A percentile compares a stretch with the other conserved stretches of the same genome.
Evolutionary conservation across 2,888 invertebrate species (phyloP).

Genomic region (Taenaris catops): DNA sequence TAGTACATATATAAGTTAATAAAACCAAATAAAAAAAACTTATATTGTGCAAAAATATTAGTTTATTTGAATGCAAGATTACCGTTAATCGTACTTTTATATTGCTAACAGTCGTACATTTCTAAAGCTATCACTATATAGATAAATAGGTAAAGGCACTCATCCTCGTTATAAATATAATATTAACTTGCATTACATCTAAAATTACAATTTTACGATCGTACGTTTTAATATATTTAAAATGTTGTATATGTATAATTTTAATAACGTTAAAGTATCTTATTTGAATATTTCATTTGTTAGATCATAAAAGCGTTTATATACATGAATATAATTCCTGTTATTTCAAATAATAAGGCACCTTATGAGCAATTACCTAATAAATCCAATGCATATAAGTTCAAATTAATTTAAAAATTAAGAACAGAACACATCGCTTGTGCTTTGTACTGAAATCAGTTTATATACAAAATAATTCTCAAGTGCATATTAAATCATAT

Average conservation of each 20-base stretch:
- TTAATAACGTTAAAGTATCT: constrained; percentile 20
- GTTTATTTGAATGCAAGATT: constrained; percentile 59
- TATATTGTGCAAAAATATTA: constrained; percentile 69
- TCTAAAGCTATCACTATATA: constrained; percentile 44
- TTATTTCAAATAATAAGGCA: constrained; percentile 46
- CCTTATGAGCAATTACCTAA: constrained; percentile 43
- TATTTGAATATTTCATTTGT: constrained; percentile 21
- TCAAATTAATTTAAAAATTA: constrained; percentile 14
- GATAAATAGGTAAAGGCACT: constrained; percentile 67
- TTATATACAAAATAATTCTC: constrained; percentile 36
- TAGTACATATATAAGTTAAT: no score
- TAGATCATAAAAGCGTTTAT: constrained; percentile 15
- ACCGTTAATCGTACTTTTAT: constrained; percentile 53
- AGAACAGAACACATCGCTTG: constrained; percentile 32
- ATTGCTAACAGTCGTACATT: constrained; percentile 65
- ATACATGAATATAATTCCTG: constrained; percentile 24
- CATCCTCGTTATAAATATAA: constrained; percentile 55
- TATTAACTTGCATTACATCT: constrained; percentile 16
- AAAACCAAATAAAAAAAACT: constrained; percentile 11
- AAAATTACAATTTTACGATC: constrained; percentile 17
- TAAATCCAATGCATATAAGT: constrained; percentile 22
- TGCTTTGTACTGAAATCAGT: constrained; percentile 52
- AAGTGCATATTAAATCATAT: no score
- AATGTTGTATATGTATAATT: constrained; percentile 16
- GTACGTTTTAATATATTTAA: constrained; percentile 15